A percentile compares a stretch with the other conserved stretches of the same genome.
phyloP scores from a whole-genome alignment of 2,888 invertebrate species.

The Lasioglossum villosulum region DNA sequence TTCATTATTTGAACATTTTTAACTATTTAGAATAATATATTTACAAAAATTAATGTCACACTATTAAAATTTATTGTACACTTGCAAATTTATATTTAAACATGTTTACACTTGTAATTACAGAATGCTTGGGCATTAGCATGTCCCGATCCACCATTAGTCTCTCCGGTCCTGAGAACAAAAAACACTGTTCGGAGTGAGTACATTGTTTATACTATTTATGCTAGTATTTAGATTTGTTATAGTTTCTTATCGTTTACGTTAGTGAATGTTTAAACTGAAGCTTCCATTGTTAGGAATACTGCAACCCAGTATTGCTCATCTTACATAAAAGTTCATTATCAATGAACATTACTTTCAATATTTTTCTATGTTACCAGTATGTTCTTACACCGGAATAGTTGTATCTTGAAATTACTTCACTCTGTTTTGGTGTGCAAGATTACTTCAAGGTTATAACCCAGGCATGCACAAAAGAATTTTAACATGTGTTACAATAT shows the following conservation, averaged over 20 bases:
- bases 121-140: conserved; percentile 88
- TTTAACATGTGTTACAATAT: background rate
- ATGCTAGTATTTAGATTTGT: background rate
- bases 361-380: background rate
- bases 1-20: background rate
- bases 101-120: conserved; percentile 33
- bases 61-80: no score
- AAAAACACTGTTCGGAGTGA: conserved; percentile 72
- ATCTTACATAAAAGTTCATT: background rate
- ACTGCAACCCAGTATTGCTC: background rate
- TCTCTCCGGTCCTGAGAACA: conserved; percentile 77
- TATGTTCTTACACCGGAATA: background rate
- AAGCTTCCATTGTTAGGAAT: background rate
- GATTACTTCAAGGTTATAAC: background rate
- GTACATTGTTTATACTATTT: conserved; percentile 16
- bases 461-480: background rate
- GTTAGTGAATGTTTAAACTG: background rate
- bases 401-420: background rate
- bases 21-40: background rate
- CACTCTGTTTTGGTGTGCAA: background rate
- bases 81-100: background rate
- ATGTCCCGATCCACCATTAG: conserved; percentile 78
- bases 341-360: background rate
- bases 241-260: background rate
- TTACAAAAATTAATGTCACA: background rate